Base-by-base conservation (phyloP, 2,113 vertebrate species). In the Tiliqua scincoides region DNA sequence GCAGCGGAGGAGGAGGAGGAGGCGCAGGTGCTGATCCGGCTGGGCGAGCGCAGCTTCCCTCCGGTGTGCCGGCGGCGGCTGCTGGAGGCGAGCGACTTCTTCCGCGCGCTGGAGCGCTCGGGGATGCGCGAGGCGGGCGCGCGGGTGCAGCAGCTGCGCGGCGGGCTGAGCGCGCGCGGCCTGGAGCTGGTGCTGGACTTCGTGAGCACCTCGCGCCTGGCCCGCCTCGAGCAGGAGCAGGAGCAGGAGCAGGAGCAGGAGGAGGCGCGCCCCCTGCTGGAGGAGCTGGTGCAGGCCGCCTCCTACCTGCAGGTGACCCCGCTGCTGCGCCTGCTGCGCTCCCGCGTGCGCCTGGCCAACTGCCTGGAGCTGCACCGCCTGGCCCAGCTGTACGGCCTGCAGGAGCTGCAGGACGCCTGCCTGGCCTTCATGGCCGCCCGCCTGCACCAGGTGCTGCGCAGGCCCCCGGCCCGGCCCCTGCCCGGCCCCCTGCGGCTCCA, bases 61-160 rank as follows among this genome's bases (percentile, higher is more conserved):
- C n/a, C 97, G 84, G 98, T 98, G 92, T 97, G 98, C 93, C 98
- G 98, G 90, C 97, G 96, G 88, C 97, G 98, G 93, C 97, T 99
- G 65, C 97, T 99, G 52, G 98, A 99, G 92, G 98, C 99, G 92
- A 99, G 99, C 90, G 98, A 98, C 94, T 99, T 98, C 93, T 99
- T 99, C 96, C 97, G 97, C 57, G 99, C 99, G 0, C 96, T 99
- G 17, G 99, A 98, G 96, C 97, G 97, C 95, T 99, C 99, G 18
- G 99, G 99, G 27, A 99, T 99, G 99, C 95, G 97, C 84, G 98
- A 99, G 94, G 97, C 98, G 20, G 92, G 70, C 94, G 88, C 97
- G 95, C 62, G 1, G 6, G 97, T 97, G 12, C 98, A 99, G 94
- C 97, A 97, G 92, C 95, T 99, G 93, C 97, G 97, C 73, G 98